Evolutionary conservation across 92 coral and sea anemone genomes (phyloP), one percentile per base, ranked within the genome.

Genomic region (Montipora capitata): DNA sequence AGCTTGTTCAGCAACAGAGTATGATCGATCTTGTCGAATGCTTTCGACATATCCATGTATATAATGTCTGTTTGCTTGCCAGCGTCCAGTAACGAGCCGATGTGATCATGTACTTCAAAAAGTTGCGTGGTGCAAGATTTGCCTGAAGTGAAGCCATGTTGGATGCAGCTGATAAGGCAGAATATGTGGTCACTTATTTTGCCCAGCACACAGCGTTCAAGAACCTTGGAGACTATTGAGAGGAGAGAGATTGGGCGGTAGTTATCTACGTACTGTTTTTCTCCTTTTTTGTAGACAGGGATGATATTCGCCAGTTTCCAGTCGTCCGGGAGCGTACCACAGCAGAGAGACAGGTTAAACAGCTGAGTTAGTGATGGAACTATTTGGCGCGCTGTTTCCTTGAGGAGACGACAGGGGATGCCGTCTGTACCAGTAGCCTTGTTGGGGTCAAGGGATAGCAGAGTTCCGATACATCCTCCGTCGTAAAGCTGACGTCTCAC

Each of bases 241-340:
- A 87, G 66, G 40, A 92, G 70, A 69, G 95, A 92, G 18, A 88
- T 88, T 49, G 87, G 94, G 41, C 83, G 78, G 54, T 92, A 92
- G 86, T 92, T 92, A 68, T 92, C 95, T 56, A 88, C 95, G 48
- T 76, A 64, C 44, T 82, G 74, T 45, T 63, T 72, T 49, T 92
- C 59, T 42, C 87, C 86, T 79, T 83, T 87, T 59, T 92, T 92
- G 80, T 64, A 69, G 39, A 88, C 86, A 42, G 90, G 95, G n/a
- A 78, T 82, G 61, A 87, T 83, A 72, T 88, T 92, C n/a, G 92
- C 90, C 79, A 87, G 77, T 79, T 92, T 92, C 91, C 83, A 78
- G 14, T 88, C 86, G 11, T 66, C 85, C 15, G 87, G 90, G 49
- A 92, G 64, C 54, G 74, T 76, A 40, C 94, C 94, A 14, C 12